Percentiles rank a stretch among this genome's conserved stretches.
Evolutionary conservation across 2,888 invertebrate species (phyloP).

Genomic region (Eurytoma californica): DNA sequence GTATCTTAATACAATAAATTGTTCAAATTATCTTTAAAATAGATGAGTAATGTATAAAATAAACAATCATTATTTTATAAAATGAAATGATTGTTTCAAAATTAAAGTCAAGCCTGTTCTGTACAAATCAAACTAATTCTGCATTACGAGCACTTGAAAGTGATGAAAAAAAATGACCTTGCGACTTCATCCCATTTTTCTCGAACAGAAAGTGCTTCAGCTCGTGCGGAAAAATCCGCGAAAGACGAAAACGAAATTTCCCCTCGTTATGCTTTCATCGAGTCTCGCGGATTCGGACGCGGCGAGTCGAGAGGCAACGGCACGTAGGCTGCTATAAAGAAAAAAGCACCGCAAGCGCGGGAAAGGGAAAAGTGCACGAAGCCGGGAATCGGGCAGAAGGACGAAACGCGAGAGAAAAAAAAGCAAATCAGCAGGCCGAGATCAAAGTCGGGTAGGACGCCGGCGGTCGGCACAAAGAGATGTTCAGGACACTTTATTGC

Average conservation of each 20-base stretch:
- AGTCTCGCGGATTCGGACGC: background rate
- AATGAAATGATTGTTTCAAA: too few relatives aligned
- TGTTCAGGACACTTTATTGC: slow-evolving; percentile 38
- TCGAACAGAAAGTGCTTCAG: too few relatives aligned
- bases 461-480: slow-evolving; percentile 35
- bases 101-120: too few relatives aligned
- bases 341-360: background rate
- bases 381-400: slow-evolving; percentile 1
- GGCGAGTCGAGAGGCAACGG: background rate
- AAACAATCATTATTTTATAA: too few relatives aligned
- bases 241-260: slow-evolving; percentile 5
- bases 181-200: too few relatives aligned
- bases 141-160: too few relatives aligned
- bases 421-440: slow-evolving; percentile 41
- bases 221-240: background rate
- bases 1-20: too few relatives aligned
- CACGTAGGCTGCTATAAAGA: background rate
- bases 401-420: slow-evolving; percentile 24
- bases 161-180: too few relatives aligned
- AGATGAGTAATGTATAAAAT: too few relatives aligned
- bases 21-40: too few relatives aligned
- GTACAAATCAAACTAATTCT: too few relatives aligned
- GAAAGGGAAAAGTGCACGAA: background rate
- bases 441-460: slow-evolving; percentile 33
- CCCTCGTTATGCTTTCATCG: background rate